Conservation (phyloP, 2,888 invertebrate species). For the Platypus cylindrus region DNA sequence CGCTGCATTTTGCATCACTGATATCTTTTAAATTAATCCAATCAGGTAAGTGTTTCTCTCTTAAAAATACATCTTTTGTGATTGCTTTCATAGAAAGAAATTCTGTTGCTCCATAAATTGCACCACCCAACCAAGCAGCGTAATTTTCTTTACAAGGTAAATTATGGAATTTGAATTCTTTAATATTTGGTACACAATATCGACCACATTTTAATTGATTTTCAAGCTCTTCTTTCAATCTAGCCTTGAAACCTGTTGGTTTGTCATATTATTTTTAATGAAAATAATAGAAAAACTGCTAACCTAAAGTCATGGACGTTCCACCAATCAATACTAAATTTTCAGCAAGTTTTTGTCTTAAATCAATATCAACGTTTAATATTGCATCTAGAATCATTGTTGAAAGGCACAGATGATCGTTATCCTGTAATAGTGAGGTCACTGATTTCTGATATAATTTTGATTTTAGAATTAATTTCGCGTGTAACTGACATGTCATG, state of each 20-base stretch:
- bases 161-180: slow-evolving; percentile 66
- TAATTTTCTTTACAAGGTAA: slow-evolving; percentile 72
- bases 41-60: slow-evolving; percentile 60
- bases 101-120: slow-evolving; percentile 67
- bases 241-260: slow-evolving; percentile 55
- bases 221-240: slow-evolving; percentile 66
- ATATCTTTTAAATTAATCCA: slow-evolving; percentile 44
- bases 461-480: neutral
- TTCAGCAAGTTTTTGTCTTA: slow-evolving; percentile 60
- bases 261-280: neutral
- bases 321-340: slow-evolving; percentile 85
- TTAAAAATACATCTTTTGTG: slow-evolving; percentile 61
- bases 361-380: slow-evolving; percentile 71
- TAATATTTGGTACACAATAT: slow-evolving; percentile 46
- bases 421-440: slow-evolving; percentile 50
- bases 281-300: neutral
- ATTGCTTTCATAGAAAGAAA: slow-evolving; percentile 57
- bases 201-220: slow-evolving; percentile 51
- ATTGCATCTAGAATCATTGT: slow-evolving; percentile 78
- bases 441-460: slow-evolving; percentile 1
- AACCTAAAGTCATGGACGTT: slow-evolving; percentile 54
- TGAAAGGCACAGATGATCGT: slow-evolving; percentile 67
- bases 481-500: neutral
- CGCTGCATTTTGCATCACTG: too few relatives aligned
- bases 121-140: slow-evolving; percentile 77